Base-by-base conservation (phyloP, 2,888 invertebrate species). In the Syritta pipiens region DNA sequence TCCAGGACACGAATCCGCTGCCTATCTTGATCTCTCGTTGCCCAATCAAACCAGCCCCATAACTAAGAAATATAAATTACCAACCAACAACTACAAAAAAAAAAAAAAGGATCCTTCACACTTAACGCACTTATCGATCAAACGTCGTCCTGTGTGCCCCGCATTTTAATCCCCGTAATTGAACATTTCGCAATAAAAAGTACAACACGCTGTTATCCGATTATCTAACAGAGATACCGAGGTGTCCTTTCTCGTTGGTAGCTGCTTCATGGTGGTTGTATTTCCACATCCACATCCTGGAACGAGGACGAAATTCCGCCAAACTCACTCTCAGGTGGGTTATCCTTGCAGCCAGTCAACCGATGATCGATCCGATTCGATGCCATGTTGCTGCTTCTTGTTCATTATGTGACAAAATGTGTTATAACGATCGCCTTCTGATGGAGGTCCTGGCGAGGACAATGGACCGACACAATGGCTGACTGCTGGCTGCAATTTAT, bases 11-110 rank as follows among this genome's bases (percentile, higher is more conserved):
- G 9, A n/a, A 51, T 44, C n/a, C 2, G 1, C 17, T 37, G 57
- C 24, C 44, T 46, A 69, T 76, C 62, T 69, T 22, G 55, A 55
- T 68, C 24, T 49, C n/a, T n/a, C n/a, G n/a, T n/a, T n/a, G 30
- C 57, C 32, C 20, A 67, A 48, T 32, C 22, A 60, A 67, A 79
- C 79, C 72, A 79, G 67, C 72, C 60, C 72, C 53, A 68, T 62
- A 72, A 67, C 72, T 72, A 79, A 79, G 79, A 79, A 79, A 68
- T 72, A 79, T 72, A 79, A 79, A 79, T 79, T 72, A 79, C 79
- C 28, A 60, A 60, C 59, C 37, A 9, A 37, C 6, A 14, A n/a
- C n/a, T n/a, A n/a, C n/a, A 12, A 3, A 35, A 35, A 35, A 14
- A 5, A 12, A 14, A 37, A 14, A 4, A 14, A 37, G 37, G 67